These are phyloP conservation scores for Melipona quadrifasciata DNA, from an alignment of 1,140 invertebrate species.

Conservation along the genomic window DNA sequence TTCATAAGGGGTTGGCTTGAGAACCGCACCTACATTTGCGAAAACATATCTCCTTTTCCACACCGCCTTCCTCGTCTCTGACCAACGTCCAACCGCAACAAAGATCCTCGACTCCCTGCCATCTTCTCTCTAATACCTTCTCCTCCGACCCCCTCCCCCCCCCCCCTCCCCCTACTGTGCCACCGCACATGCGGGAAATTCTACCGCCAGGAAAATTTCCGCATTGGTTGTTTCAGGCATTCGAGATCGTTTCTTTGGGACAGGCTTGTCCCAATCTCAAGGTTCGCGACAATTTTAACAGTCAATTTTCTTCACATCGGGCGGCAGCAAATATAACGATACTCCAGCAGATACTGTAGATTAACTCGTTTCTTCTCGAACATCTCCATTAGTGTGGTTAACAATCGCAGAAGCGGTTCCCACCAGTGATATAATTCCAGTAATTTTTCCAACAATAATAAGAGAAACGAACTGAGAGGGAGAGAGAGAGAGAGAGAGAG, in stretches of 20 bases:
- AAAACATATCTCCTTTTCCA: slow-evolving; percentile 71
- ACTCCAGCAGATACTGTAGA: too few relatives aligned
- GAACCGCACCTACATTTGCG: slow-evolving; percentile 79
- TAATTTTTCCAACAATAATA: slow-evolving; percentile 8
- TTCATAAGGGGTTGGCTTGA: slow-evolving; percentile 77
- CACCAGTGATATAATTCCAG: too few relatives aligned
- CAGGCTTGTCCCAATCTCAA: too few relatives aligned
- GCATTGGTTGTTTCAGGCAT: slow-evolving; percentile 50
- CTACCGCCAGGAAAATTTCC: slow-evolving; percentile 56
- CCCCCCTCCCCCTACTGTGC: not conserved
- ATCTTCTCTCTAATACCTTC: slow-evolving; percentile 41
- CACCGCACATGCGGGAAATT: slow-evolving; percentile 42
- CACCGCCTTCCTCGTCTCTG: slow-evolving; percentile 64
- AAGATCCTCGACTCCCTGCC: slow-evolving; percentile 59
- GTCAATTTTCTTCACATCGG: not conserved
- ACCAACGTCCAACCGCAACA: slow-evolving; percentile 74
- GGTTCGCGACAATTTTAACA: not conserved
- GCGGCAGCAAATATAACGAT: too few relatives aligned
- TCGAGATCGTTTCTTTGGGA: not conserved
- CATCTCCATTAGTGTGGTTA: not conserved
- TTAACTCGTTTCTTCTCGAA: too few relatives aligned
- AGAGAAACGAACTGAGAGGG: slow-evolving; percentile 31
- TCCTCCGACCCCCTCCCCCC: slow-evolving; percentile 12
- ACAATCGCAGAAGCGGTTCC: not conserved
- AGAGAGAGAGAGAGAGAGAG: too few relatives aligned